Base-by-base conservation (phyloP, 2,113 vertebrate species). In the Anolis carolinensis region DNA sequence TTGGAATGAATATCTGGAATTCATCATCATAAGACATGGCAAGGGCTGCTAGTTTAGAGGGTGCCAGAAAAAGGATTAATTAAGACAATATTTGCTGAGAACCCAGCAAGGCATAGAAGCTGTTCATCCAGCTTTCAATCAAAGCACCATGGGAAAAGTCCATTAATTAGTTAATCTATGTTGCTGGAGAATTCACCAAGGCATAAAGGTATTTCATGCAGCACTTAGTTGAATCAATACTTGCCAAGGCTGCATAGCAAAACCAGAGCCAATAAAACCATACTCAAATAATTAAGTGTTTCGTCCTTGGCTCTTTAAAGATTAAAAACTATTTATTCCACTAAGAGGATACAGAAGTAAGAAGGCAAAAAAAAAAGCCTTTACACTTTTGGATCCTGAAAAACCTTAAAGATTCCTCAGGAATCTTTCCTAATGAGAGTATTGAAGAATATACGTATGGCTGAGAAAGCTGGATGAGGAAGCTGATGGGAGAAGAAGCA, bases 191-290 rank as follows among this genome's bases (percentile, higher is more conserved):
- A 75, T 84, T 59, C 82, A 63, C 16, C 6, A 63, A 63, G 27
- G 55, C 36, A 23, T 74, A 65, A 48, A 44, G 25, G 9, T n/a
- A 74, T 75, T 75, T 75, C 55, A 76, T 65, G 55, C 36, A 44
- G 72, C 59, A n/a, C 36, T 84, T 84, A 25, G 27, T 44, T 10
- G 21, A 75, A 84, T 50, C 72, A 48, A 84, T 75, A 84, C 20
- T 48, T 65, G 20, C 36, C 21, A 74, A 74, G 52, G 39, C 32
- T 55, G 52, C 21, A 55, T 36, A 20, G 55, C 21, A 63, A 75
- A 76, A 75, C 25, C 30, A 48, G 50, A 36, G 30, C 36, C 59
- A 84, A 75, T 65, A 16, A 65, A 21, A 0, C 55, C 11, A 11
- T 39, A 6, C 21, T 8, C 81, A 44, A 39, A 62, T 62, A 39